Evolutionary conservation across 2,888 invertebrate species (phyloP).

Genomic region (Synergus itoensis): DNA sequence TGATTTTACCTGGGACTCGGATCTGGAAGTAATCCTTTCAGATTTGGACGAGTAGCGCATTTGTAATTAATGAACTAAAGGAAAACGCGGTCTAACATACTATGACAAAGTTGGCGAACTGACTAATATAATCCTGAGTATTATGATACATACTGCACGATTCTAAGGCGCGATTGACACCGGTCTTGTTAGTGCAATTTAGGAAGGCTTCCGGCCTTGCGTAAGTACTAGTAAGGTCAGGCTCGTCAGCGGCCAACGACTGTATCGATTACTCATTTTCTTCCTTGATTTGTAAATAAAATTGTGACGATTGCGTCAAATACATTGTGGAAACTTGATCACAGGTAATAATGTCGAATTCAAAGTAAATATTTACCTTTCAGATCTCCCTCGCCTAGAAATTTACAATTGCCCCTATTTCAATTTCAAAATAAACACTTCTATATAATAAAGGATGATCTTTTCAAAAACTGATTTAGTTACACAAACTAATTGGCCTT

Average conservation of each 20-base stretch:
- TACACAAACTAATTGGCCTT: too few species aligned
- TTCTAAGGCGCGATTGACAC: slow-evolving; percentile 67
- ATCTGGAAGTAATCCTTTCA: not conserved
- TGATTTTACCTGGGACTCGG: not conserved
- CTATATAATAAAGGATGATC: not conserved
- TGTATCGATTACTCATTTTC: slow-evolving; percentile 29
- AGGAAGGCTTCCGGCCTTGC: slow-evolving; percentile 72
- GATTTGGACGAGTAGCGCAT: not conserved
- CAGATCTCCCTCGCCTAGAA: too few species aligned
- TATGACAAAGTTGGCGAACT: not conserved
- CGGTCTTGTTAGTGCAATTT: slow-evolving; percentile 73
- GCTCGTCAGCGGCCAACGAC: slow-evolving; percentile 47
- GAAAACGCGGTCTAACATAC: not conserved
- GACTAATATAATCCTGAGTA: slow-evolving; percentile 51
- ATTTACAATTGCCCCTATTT: too few species aligned
- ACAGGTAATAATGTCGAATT: not conserved
- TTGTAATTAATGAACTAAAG: not conserved
- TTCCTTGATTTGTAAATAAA: not conserved
- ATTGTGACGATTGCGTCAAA: slow-evolving; percentile 20
- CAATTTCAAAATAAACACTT: slow-evolving; percentile 9
- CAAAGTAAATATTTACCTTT: slow-evolving; percentile 4
- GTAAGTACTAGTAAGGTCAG: slow-evolving; percentile 62
- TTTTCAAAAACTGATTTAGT: not conserved
- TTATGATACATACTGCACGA: slow-evolving; percentile 44
- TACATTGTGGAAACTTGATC: slow-evolving; percentile 5